These are phyloP conservation scores for Hofmannophila pseudospretella DNA, from an alignment of 2,888 invertebrate species.

Conservation along the genomic window DNA sequence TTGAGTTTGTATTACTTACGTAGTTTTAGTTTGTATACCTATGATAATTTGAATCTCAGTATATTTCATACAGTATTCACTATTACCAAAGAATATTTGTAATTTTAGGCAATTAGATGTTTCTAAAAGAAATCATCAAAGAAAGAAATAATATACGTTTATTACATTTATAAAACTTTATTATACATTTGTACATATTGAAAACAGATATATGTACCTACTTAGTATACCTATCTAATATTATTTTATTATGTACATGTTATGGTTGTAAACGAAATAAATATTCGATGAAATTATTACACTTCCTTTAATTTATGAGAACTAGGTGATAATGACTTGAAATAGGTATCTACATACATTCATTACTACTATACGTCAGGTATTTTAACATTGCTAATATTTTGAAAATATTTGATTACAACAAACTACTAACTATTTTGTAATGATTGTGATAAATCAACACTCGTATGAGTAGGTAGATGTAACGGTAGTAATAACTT, in stretches of 20 bases:
- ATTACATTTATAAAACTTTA: constrained; percentile 44
- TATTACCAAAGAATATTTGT: no score
- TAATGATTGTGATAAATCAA: no score
- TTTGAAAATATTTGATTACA: constrained; percentile 17
- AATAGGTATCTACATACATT: constrained; percentile 18
- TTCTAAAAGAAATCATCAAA: no score
- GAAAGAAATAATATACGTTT: not conserved
- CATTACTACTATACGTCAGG: constrained; percentile 18
- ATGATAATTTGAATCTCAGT: no score
- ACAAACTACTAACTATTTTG: constrained; percentile 40
- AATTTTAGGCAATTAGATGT: no score
- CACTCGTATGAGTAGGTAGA: no score
- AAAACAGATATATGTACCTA: constrained; percentile 61
- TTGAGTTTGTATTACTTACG: no score
- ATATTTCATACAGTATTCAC: no score
- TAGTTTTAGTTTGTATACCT: no score
- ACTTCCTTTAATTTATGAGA: constrained; percentile 38
- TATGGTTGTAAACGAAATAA: constrained; percentile 59
- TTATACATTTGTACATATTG: constrained; percentile 73
- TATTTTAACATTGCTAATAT: constrained; percentile 42
- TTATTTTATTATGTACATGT: constrained; percentile 63
- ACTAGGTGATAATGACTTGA: constrained; percentile 38
- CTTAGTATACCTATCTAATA: constrained; percentile 43
- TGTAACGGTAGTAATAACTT: no score
- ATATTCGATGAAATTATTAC: constrained; percentile 61